Evolutionary conservation across 2,113 vertebrate species (phyloP).

Genomic region (Canis aureus): DNA sequence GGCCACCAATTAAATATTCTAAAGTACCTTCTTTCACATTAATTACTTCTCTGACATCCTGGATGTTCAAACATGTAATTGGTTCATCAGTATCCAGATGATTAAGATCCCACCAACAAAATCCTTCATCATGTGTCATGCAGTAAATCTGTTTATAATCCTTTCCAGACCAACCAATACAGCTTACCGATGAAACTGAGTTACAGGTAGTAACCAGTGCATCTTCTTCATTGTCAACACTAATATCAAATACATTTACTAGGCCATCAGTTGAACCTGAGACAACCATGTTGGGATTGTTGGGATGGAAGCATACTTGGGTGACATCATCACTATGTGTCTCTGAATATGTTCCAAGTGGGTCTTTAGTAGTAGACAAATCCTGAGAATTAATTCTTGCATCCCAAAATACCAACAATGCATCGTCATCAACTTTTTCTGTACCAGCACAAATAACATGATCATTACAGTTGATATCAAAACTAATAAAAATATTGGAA

Average conservation of each 20-base stretch:
- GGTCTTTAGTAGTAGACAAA: slow-evolving; percentile 72
- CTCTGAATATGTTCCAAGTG: slow-evolving; percentile 96
- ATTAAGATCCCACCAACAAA: slow-evolving; percentile 95
- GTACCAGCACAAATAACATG: slow-evolving; percentile 94
- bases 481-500: slow-evolving; percentile 91
- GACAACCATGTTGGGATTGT: slow-evolving; percentile 88
- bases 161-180: slow-evolving; percentile 92
- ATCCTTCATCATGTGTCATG: slow-evolving; percentile 93
- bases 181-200: slow-evolving; percentile 92
- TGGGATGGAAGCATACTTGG: slow-evolving; percentile 94
- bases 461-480: slow-evolving; percentile 92
- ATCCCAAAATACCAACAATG: slow-evolving; percentile 97
- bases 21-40: slow-evolving; percentile 72
- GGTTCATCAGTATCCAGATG: slow-evolving; percentile 91
- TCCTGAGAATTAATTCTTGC: slow-evolving; percentile 85
- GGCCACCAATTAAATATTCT: slow-evolving; percentile 94
- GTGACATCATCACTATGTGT: slow-evolving; percentile 97
- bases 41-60: slow-evolving; percentile 88
- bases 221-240: slow-evolving; percentile 92
- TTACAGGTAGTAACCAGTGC: slow-evolving; percentile 94
- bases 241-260: slow-evolving; percentile 96
- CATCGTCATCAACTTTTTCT: slow-evolving; percentile 91
- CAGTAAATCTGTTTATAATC: slow-evolving; percentile 91
- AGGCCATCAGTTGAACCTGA: slow-evolving; percentile 95
- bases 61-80: slow-evolving; percentile 87